Conservation (phyloP, 2,113 vertebrate species). For the Scopus umbretta region DNA sequence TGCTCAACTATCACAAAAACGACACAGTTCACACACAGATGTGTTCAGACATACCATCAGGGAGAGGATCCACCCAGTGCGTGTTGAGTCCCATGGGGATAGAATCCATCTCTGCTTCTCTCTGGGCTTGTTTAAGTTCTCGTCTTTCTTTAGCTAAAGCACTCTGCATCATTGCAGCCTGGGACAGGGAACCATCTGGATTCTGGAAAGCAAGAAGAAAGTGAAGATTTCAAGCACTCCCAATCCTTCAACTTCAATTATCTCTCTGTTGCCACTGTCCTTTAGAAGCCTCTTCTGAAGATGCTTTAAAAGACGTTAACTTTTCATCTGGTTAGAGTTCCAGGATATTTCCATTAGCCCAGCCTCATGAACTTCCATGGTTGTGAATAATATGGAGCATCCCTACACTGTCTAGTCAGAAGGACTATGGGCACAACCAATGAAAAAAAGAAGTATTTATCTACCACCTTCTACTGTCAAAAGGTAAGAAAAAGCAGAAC, state of each 20-base stretch:
- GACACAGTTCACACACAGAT: neutral
- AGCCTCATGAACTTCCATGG: neutral
- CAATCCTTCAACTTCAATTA: neutral
- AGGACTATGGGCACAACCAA: neutral
- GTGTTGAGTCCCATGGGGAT: conserved; percentile 99
- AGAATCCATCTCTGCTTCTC: conserved; percentile 98
- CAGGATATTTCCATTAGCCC: neutral
- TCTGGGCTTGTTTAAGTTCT: conserved; percentile 94
- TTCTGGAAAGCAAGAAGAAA: conserved; percentile 75
- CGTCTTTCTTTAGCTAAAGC: conserved; percentile 93
- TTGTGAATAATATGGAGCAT: neutral
- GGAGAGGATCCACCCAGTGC: conserved; percentile 98
- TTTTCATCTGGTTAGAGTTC: neutral
- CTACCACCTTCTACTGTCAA: neutral
- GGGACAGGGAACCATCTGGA: conserved; percentile 95
- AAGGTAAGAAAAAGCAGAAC: neutral
- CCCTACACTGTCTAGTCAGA: neutral
- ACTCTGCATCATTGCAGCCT: conserved; percentile 99
- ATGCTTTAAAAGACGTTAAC: neutral
- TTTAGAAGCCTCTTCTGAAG: neutral
- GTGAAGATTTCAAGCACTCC: neutral
- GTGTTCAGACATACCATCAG: conserved; percentile 80
- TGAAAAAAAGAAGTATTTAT: neutral
- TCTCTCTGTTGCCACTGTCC: neutral
- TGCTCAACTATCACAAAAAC: neutral